Conservation (phyloP, 2,888 invertebrate genomes). For the Platycnemis pennipes region DNA sequence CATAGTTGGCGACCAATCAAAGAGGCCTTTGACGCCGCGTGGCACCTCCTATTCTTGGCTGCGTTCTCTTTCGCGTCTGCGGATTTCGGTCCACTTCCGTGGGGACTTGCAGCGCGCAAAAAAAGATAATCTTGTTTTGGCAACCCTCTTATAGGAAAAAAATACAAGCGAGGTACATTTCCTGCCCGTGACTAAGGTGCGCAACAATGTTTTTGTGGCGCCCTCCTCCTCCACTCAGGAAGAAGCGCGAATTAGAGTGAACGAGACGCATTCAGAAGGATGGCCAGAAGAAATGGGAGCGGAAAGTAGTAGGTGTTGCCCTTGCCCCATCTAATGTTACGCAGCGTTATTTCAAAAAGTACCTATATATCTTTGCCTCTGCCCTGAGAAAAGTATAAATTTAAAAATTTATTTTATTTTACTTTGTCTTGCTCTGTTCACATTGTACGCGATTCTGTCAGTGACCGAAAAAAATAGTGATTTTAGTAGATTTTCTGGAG, state of each 20-base stretch:
- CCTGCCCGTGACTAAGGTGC: slow-evolving; percentile 27
- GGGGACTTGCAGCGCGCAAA: neutral
- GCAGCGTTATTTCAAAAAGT: too few relatives aligned
- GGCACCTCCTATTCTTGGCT: slow-evolving; percentile 26
- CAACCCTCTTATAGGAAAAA: neutral
- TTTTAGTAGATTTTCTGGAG: too few relatives aligned
- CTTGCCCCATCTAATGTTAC: too few relatives aligned
- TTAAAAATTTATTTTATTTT: too few relatives aligned
- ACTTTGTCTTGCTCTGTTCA: too few relatives aligned
- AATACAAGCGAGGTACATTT: neutral
- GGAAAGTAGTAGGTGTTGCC: too few relatives aligned
- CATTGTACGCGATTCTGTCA: too few relatives aligned
- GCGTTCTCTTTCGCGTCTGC: neutral
- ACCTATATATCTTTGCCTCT: too few relatives aligned
- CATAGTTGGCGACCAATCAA: slow-evolving; percentile 33
- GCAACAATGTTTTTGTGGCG: neutral
- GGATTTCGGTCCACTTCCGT: slow-evolving; percentile 32
- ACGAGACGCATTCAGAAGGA: neutral
- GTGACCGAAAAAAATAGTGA: too few relatives aligned
- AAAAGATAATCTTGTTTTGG: neutral
- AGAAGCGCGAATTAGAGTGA: neutral
- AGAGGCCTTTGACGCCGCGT: neutral
- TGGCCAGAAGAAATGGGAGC: too few relatives aligned
- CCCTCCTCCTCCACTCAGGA: neutral
- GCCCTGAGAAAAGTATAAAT: too few relatives aligned